Conservation (phyloP, 2,797 vertebrate species). For the Enoplosus armatus region DNA sequence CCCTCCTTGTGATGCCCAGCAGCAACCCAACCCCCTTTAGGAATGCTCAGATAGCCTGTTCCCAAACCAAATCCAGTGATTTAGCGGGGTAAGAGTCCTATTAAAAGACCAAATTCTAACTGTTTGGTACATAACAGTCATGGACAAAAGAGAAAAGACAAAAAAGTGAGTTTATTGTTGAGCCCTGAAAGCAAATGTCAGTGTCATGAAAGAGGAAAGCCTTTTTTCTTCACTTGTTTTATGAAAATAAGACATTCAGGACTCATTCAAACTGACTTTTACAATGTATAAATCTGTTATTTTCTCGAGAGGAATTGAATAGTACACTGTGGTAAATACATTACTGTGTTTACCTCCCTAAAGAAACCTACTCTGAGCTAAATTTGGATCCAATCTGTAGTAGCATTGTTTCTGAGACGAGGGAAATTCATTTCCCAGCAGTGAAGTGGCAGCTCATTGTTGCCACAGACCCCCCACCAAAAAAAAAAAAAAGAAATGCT, state of each 20-base stretch:
- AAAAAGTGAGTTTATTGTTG: background rate
- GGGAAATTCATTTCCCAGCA: background rate
- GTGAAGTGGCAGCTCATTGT: background rate
- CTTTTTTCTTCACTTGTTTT: background rate
- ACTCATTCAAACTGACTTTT: background rate
- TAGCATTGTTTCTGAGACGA: background rate
- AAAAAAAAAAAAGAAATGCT: too few species aligned
- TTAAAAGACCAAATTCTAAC: background rate
- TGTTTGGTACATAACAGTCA: background rate
- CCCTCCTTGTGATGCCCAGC: conserved; percentile 69
- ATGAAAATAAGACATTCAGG: background rate
- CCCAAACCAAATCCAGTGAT: conserved; percentile 24
- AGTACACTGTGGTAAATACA: background rate
- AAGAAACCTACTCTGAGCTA: conserved; percentile 12
- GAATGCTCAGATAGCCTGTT: conserved; percentile 21
- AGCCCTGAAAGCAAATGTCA: background rate
- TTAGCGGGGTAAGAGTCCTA: background rate
- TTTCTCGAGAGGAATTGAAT: background rate
- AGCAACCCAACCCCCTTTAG: conserved; percentile 44
- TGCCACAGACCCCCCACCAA: background rate
- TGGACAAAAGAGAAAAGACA: background rate
- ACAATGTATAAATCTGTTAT: background rate
- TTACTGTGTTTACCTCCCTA: background rate
- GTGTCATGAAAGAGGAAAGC: background rate
- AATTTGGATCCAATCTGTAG: conserved; percentile 19